A percentile compares a stretch with the other conserved stretches of the same genome.
Evolutionary conservation across 1,140 invertebrate genomes (phyloP).

Genomic region (Eupristina koningsbergeri): DNA sequence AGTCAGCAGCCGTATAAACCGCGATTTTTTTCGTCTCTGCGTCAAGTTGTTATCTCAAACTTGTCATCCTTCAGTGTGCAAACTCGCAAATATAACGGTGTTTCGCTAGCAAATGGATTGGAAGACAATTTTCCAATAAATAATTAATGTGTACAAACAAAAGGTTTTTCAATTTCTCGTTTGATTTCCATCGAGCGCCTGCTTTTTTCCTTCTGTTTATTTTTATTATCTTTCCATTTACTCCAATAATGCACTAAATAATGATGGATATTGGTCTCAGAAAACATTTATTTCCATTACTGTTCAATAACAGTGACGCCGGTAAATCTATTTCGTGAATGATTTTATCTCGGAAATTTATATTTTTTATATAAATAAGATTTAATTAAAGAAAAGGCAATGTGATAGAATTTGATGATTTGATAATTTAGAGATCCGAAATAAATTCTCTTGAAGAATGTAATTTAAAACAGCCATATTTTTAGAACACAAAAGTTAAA

Average conservation of each 20-base stretch:
- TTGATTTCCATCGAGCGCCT: conserved; percentile 2
- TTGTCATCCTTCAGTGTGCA: conserved; percentile 41
- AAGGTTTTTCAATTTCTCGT: conserved; percentile 40
- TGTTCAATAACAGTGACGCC: no score
- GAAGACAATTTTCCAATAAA: no score
- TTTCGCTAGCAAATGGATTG: no score
- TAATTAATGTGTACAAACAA: conserved; percentile 35
- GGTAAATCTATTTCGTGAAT: not conserved
- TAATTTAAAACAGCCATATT: conserved; percentile 30
- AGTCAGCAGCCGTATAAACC: not conserved
- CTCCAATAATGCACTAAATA: conserved; percentile 19
- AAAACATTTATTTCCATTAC: not conserved
- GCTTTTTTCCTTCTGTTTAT: not conserved
- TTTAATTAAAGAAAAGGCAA: not conserved
- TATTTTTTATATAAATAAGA: conserved; percentile 12
- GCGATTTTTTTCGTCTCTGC: conserved; percentile 28
- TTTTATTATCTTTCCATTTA: conserved; percentile 1
- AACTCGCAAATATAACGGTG: no score
- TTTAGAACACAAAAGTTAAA: conserved; percentile 30
- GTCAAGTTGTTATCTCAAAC: conserved; percentile 46
- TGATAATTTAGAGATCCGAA: conserved; percentile 26
- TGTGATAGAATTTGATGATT: conserved; percentile 8
- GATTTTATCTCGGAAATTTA: not conserved
- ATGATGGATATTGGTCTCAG: not conserved
- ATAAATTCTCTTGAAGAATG: conserved; percentile 44